Base-by-base conservation (phyloP, 2,888 invertebrate species). In the Drosophila macrothrix region DNA sequence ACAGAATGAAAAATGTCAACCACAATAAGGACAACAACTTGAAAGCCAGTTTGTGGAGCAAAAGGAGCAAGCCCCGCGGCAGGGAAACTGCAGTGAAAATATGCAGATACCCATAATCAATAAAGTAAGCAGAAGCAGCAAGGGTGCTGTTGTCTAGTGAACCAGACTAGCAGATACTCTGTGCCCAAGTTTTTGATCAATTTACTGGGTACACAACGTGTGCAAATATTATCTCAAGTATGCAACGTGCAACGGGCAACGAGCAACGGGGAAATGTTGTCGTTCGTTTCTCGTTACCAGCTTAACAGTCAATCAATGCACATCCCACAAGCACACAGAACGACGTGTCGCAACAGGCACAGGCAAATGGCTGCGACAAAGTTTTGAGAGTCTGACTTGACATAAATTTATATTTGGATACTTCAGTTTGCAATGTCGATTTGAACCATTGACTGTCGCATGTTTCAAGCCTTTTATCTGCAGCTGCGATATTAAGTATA, bases 231-330 rank as follows among this genome's bases (percentile, higher is more conserved):
- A 25, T 37, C 3, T 12, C 35, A 54, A 25, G 25, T n/a, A 9
- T 25, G 46, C 46, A 46, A 16, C 14, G 46, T 14, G 46, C 22
- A 39, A 16, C 39, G 9, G 0, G 39, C 39, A 39, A 37, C 16
- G 37, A 0, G 35, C 14, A 43, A 14, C 6, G 14, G 43, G 46
- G 7, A 46, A 46, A 46, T 46, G 46, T 9, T 46, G 16, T 22
- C 16, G 25, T 16, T 46, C 25, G 25, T 46, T 9, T 9, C 68
- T 28, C 43, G 22, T 54, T 55, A 22, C 14, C 67, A 63, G 71
- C 78, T 80, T 76, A 81, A 52, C 67, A 84, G 69, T 82, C 82
- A 82, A 82, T 82, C 84, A 84, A 82, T 67, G 70, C 66, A 29
- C 50, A 65, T 31, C 4, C n/a, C 33, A 46, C 56, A 33, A 22